A percentile compares a stretch with the other conserved stretches of the same genome.
Evolutionary conservation across 2,888 invertebrate species (phyloP).

Genomic region (Pelosia muscerda): DNA sequence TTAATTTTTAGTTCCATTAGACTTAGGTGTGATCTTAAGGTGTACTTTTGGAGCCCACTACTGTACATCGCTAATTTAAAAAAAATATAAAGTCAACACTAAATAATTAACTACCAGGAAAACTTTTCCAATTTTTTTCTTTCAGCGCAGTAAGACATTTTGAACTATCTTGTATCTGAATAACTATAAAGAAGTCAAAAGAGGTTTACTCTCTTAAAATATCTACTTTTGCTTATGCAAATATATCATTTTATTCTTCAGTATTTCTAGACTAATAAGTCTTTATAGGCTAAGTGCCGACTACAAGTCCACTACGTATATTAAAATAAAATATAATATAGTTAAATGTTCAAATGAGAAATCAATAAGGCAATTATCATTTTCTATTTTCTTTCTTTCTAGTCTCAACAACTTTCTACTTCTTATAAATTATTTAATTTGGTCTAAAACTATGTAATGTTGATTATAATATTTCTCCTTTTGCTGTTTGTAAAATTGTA

Average conservation of each 20-base stretch:
- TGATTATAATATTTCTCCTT: too few relatives aligned
- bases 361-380: too few relatives aligned
- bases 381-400: too few relatives aligned
- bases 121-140: not conserved
- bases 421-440: too few relatives aligned
- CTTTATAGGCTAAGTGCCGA: not conserved
- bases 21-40: too few relatives aligned
- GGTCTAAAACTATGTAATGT: too few relatives aligned
- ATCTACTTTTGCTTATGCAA: not conserved
- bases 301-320: not conserved
- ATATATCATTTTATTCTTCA: not conserved
- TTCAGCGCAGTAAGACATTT: not conserved
- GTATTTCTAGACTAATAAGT: constrained; percentile 4
- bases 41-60: too few relatives aligned
- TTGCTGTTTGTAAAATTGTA: too few relatives aligned
- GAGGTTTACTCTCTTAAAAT: not conserved
- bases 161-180: not conserved
- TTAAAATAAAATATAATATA: not conserved
- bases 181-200: not conserved
- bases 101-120: not conserved
- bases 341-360: too few relatives aligned
- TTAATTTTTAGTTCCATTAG: too few relatives aligned
- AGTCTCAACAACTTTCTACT: too few relatives aligned
- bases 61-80: not conserved
- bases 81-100: not conserved